These are phyloP conservation scores for Epizoanthus ramosus DNA, from an alignment of 92 coral and sea anemone species.

Conservation along the genomic window DNA sequence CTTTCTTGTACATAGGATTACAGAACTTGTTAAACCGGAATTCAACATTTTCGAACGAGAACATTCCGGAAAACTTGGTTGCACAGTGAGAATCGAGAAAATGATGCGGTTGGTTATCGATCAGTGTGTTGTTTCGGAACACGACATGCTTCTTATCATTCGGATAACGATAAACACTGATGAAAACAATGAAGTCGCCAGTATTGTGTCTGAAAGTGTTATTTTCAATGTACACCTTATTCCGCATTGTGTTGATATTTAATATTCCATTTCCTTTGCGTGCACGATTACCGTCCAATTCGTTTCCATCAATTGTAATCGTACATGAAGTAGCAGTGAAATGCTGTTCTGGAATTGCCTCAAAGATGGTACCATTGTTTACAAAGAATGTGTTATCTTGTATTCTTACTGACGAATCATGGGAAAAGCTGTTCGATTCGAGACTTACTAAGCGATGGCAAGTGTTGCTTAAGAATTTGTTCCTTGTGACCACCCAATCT, in stretches of 20 bases:
- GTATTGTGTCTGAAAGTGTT: constrained; percentile 43
- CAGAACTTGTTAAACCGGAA: not conserved
- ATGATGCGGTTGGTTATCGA: constrained; percentile 17
- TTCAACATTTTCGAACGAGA: not conserved
- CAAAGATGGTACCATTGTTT: constrained; percentile 38
- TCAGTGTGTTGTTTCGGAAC: constrained; percentile 38
- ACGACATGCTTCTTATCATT: not conserved
- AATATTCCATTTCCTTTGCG: too few relatives aligned
- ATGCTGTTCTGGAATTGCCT: not conserved
- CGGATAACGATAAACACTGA: not conserved
- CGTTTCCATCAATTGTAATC: too few relatives aligned
- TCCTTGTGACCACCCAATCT: too few relatives aligned
- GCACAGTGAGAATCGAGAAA: constrained; percentile 14
- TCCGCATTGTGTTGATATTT: too few relatives aligned
- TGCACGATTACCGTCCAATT: too few relatives aligned
- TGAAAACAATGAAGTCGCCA: constrained; percentile 25
- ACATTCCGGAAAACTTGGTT: constrained; percentile 35
- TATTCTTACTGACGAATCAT: not conserved
- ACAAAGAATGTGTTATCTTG: constrained; percentile 17
- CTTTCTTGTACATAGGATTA: not conserved
- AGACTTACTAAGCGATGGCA: too few relatives aligned
- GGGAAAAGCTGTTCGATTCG: too few relatives aligned
- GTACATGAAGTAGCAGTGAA: too few relatives aligned
- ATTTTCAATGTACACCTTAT: constrained; percentile 15
- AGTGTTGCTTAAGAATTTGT: too few relatives aligned